A percentile compares a stretch with the other conserved stretches of the same genome.
Evolutionary conservation across 1,140 invertebrate genomes (phyloP).

Genomic region (Tetraneura akinire): DNA sequence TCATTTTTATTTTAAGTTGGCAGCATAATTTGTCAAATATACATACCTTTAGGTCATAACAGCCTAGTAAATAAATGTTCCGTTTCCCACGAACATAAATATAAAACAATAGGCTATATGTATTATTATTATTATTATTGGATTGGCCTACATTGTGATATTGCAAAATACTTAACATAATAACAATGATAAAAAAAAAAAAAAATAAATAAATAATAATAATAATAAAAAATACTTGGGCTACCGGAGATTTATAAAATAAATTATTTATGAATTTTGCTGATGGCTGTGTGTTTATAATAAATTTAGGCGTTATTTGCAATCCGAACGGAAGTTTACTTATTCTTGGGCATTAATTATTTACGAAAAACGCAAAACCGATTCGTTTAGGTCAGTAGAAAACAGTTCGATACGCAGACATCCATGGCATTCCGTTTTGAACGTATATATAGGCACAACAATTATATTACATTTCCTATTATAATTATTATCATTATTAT

Average conservation of each 20-base stretch:
- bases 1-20: constrained; percentile 33
- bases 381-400: constrained; percentile 41
- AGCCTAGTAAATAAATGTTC: constrained; percentile 39
- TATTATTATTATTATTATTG: constrained; percentile 48
- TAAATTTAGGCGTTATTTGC: constrained; percentile 46
- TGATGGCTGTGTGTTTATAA: constrained; percentile 43
- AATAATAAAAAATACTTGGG: constrained; percentile 33
- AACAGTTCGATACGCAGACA: constrained; percentile 24
- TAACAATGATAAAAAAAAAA: constrained; percentile 35
- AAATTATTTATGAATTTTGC: constrained; percentile 45
- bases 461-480: constrained; percentile 18
- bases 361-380: constrained; percentile 45
- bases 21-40: constrained; percentile 44
- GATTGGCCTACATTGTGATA: constrained; percentile 45
- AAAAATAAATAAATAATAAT: too few species aligned
- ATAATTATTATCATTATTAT: too few species aligned
- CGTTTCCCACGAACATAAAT: constrained; percentile 36
- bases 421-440: constrained; percentile 30
- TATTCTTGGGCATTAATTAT: constrained; percentile 41
- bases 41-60: constrained; percentile 39
- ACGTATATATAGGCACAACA: too few species aligned
- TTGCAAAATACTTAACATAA: constrained; percentile 47
- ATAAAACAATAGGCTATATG: constrained; percentile 38
- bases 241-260: constrained; percentile 46
- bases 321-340: constrained; percentile 43